Conservation (phyloP, 2,888 invertebrate species). For the Agonopterix heracliana region DNA sequence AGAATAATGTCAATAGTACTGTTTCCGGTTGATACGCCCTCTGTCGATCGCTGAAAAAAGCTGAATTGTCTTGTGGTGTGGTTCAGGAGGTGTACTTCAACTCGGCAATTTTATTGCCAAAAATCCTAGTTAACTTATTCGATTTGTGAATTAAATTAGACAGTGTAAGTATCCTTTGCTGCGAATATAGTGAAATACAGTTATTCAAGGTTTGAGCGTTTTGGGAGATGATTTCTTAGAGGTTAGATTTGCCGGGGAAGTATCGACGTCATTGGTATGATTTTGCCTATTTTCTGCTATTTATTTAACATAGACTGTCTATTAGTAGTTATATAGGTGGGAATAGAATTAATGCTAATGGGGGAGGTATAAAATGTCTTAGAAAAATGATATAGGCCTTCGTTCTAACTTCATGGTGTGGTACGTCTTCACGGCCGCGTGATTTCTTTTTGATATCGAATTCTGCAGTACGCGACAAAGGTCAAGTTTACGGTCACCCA, state of each 20-base stretch:
- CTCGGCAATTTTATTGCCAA: slow-evolving; percentile 46
- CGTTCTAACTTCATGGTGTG: slow-evolving; percentile 26
- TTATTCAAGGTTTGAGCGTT: slow-evolving; percentile 5
- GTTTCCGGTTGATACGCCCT: slow-evolving; percentile 55
- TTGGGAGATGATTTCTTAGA: not conserved
- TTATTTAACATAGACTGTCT: not conserved
- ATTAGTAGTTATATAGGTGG: not conserved
- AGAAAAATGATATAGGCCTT: slow-evolving; percentile 1
- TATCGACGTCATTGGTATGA: slow-evolving; percentile 50
- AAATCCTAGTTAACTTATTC: slow-evolving; percentile 49
- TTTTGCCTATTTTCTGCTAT: slow-evolving; percentile 27
- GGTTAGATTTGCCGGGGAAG: slow-evolving; percentile 38
- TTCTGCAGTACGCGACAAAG: slow-evolving; percentile 41
- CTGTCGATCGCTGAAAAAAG: slow-evolving; percentile 34
- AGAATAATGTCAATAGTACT: slow-evolving; percentile 39
- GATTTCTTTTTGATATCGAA: slow-evolving; percentile 42
- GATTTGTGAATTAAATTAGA: slow-evolving; percentile 47
- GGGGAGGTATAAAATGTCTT: not conserved
- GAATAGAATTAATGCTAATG: not conserved
- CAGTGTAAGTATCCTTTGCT: slow-evolving; percentile 47
- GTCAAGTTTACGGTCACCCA: slow-evolving; percentile 58
- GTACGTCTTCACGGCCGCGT: slow-evolving; percentile 18
- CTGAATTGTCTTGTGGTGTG: slow-evolving; percentile 62
- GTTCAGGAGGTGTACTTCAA: slow-evolving; percentile 38
- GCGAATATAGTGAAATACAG: slow-evolving; percentile 7